A percentile compares a stretch with the other conserved stretches of the same genome.
phyloP scores from a whole-genome alignment of 2,797 vertebrate species.

The Hoplostethus mediterraneus region DNA sequence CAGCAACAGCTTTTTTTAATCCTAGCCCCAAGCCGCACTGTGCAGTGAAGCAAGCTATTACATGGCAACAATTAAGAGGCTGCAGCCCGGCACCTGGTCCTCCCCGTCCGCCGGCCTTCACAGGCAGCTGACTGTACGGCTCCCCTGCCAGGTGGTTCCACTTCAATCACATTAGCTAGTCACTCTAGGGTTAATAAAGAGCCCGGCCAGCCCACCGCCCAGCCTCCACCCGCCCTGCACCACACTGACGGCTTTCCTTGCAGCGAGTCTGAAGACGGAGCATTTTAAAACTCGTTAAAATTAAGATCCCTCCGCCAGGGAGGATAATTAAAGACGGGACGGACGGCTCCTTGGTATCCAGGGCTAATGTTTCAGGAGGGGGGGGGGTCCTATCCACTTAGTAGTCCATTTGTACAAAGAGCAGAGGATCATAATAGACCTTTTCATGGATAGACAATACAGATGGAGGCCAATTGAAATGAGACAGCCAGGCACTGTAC shows the following conservation, averaged over 20 bases:
- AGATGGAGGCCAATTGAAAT: constrained; percentile 75
- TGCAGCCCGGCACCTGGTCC: constrained; percentile 87
- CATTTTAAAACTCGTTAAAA: constrained; percentile 87
- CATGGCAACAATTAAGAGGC: constrained; percentile 87
- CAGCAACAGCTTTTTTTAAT: constrained; percentile 81
- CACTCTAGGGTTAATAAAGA: constrained; percentile 91
- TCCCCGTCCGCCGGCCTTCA: constrained; percentile 79
- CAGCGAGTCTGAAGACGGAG: constrained; percentile 82
- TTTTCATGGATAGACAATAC: constrained; percentile 78
- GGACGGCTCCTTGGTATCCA: constrained; percentile 72
- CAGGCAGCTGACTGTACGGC: constrained; percentile 87
- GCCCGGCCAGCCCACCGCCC: constrained; percentile 68
- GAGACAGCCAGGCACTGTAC: constrained; percentile 70
- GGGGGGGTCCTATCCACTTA: constrained; percentile 59
- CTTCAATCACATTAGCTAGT: constrained; percentile 90
- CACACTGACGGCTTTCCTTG: constrained; percentile 78
- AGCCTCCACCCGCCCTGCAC: constrained; percentile 70
- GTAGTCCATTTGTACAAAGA: constrained; percentile 77
- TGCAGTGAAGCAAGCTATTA: constrained; percentile 87
- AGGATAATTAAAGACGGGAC: constrained; percentile 72
- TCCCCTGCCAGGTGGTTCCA: constrained; percentile 89
- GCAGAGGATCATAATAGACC: constrained; percentile 78
- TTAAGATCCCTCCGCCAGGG: constrained; percentile 72
- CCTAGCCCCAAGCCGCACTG: constrained; percentile 82
- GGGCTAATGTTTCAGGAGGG: constrained; percentile 56